Base-by-base conservation (phyloP, 2,797 vertebrate genomes). In the Synaphobranchus kaupii region DNA sequence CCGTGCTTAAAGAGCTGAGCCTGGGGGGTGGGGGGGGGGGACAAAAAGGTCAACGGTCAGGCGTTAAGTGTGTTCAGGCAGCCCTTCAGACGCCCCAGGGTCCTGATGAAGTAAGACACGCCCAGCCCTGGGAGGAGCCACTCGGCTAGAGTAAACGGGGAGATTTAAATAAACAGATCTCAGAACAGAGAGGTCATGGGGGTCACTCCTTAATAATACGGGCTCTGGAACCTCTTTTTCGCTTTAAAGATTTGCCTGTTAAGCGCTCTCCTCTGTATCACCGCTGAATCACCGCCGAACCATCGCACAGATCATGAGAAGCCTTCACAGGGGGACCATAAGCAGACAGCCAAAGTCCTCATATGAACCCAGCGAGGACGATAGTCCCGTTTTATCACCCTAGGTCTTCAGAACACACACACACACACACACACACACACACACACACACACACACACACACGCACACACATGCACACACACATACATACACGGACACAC, bases 1-100 rank as follows among this genome's bases (percentile, higher is more conserved):
- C 97, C 98, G 88, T 99, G 98, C 90, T 99, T 99, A 92, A 99
- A 99, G 91, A 99, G 95, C 88, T 98, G 98, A 12, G 98, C 98
- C 99, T 99, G 66, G 20, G 87, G 91, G 17, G 91, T 91, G 0
- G 94, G 99, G 66, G 20, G 87, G 91, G 17, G 91, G 91, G 0
- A 94, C 31, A 82, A 85, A 60, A 66, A 22, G 4, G 87, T 31
- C 20, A 87, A 78, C 73, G 80, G 84, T 0, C 0, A 85, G 20
- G 20, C 5, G 22, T 22, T 17, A 47, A 22, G 8, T 3, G 13
- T 48, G 20, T 47, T 47, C 44, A 48, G 8, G 44, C 76, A 80
- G 22, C 4, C 5, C 17, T 15, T 48, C 8, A 48, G 44, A 48
- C 39, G 44, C 76, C 6, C 34, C 44, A 12, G 20, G 44, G 44